A percentile compares a stretch with the other conserved stretches of the same genome.
Evolutionary conservation across 2,797 vertebrate genomes (phyloP).

Genomic region (Ataeniobius toweri): DNA sequence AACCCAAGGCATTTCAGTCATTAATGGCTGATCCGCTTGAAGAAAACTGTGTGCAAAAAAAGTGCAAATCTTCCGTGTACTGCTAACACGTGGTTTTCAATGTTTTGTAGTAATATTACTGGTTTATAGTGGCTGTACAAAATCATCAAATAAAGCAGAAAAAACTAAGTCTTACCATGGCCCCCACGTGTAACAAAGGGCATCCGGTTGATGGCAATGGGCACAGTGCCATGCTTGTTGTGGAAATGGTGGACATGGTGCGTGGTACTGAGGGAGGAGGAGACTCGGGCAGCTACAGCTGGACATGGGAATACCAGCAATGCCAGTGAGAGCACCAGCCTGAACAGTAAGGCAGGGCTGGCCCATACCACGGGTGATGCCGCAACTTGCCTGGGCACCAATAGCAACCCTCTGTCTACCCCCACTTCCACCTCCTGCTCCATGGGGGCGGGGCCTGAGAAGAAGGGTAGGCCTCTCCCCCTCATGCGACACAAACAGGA

Average conservation of each 20-base stretch:
- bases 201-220: constrained; percentile 97
- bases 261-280: constrained; percentile 93
- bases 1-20: constrained; percentile 55
- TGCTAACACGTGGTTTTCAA: not conserved
- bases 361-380: constrained; percentile 72
- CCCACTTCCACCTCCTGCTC: constrained; percentile 69
- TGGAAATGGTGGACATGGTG: constrained; percentile 97
- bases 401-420: constrained; percentile 59
- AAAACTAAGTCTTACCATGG: constrained; percentile 86
- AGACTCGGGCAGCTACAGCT: constrained; percentile 88
- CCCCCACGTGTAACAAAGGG: constrained; percentile 94
- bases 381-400: constrained; percentile 56
- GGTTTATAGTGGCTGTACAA: not conserved
- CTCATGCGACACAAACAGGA: constrained; percentile 77
- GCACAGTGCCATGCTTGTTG: constrained; percentile 95
- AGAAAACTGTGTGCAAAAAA: constrained; percentile 33
- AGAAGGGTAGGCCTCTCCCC: constrained; percentile 76
- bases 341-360: constrained; percentile 74
- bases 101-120: constrained; percentile 2
- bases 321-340: constrained; percentile 78
- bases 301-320: constrained; percentile 84
- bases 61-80: constrained; percentile 18
- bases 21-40: constrained; percentile 41
- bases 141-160: not conserved
- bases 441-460: constrained; percentile 65